A percentile compares a stretch with the other conserved stretches of the same genome.
These are phyloP conservation scores for Vombatus ursinus DNA, from an alignment of 2,113 vertebrate species.

Conservation along the genomic window DNA sequence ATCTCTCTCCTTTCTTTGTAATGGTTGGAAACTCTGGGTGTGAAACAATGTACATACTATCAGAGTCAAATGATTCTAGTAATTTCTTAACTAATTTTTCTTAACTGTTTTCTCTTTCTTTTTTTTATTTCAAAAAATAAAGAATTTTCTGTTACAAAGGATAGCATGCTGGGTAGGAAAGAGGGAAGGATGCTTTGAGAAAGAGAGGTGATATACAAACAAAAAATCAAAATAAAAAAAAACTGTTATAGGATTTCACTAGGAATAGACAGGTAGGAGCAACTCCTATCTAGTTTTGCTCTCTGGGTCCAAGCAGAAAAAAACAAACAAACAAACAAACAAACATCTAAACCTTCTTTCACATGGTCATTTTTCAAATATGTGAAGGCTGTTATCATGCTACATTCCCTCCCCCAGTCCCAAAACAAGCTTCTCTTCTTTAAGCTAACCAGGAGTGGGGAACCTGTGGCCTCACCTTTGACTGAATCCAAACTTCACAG, in stretches of 20 bases:
- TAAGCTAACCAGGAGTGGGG: too few species aligned
- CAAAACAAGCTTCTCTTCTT: too few species aligned
- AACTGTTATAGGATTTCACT: neutral
- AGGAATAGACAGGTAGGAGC: neutral
- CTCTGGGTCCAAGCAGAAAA: neutral
- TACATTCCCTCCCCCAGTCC: neutral
- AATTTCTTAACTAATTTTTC: neutral
- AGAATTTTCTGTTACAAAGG: too few species aligned
- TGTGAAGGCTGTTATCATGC: neutral
- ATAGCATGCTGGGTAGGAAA: neutral
- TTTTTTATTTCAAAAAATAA: too few species aligned
- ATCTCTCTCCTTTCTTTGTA: neutral
- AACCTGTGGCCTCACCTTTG: too few species aligned
- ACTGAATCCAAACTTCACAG: too few species aligned
- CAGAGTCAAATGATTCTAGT: neutral
- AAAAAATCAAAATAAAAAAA: neutral
- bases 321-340: too few species aligned
- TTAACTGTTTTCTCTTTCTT: too few species aligned
- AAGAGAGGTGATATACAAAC: neutral
- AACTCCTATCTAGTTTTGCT: neutral
- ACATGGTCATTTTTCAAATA: neutral
- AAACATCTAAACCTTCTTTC: neutral
- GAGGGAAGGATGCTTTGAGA: neutral
- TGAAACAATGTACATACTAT: neutral
- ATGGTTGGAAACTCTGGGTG: neutral